These are phyloP conservation scores for Neofelis nebulosa DNA, from an alignment of 2,113 vertebrate species.

Conservation along the genomic window DNA sequence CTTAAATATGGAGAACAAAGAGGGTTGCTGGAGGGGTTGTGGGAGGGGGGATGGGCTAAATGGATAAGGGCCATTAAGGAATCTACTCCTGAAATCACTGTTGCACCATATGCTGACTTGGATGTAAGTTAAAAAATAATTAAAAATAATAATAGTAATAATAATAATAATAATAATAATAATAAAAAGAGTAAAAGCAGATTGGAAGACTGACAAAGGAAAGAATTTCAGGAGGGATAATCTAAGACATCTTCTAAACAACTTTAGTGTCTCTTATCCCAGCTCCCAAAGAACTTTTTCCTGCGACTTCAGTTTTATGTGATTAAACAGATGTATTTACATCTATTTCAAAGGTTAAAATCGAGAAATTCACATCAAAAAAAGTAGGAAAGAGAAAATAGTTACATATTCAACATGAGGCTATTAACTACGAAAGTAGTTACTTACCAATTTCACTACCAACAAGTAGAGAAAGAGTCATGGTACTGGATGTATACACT, in stretches of 20 bases:
- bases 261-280: neutral
- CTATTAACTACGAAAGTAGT: neutral
- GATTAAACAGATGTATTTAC: neutral
- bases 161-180: no score
- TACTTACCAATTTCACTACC: neutral
- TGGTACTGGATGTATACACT: neutral
- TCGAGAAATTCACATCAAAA: neutral
- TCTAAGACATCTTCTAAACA: neutral
- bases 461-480: neutral
- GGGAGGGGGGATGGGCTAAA: no score
- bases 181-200: neutral
- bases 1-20: no score
- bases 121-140: no score
- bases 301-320: neutral
- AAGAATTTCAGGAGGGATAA: neutral
- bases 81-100: no score
- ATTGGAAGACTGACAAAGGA: neutral
- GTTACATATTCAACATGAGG: neutral
- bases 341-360: slow-evolving; percentile 25
- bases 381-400: neutral
- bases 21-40: no score
- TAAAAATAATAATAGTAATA: no score
- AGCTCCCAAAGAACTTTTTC: neutral
- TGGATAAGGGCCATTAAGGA: no score
- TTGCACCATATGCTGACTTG: no score